Conservation (phyloP, 2,797 vertebrate genomes). For the Xiphophorus birchmanni region DNA sequence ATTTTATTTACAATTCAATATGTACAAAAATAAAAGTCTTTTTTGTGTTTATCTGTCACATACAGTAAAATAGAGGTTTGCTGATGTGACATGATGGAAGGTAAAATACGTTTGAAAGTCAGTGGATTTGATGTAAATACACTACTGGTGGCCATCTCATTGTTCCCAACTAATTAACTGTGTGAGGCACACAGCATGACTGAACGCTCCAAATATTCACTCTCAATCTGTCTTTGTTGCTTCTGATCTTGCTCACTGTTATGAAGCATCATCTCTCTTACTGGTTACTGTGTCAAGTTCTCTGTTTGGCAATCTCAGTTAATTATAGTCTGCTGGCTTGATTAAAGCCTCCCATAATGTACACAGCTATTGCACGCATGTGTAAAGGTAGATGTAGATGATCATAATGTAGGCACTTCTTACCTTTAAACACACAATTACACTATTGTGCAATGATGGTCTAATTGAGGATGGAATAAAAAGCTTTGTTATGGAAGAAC, state of each 20-base stretch:
- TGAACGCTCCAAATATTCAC: neutral
- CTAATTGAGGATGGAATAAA: neutral
- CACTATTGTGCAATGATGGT: neutral
- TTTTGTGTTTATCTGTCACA: neutral
- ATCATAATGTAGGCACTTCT: neutral
- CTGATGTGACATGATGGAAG: neutral
- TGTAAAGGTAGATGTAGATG: neutral
- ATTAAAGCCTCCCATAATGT: neutral
- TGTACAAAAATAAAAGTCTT: too few species aligned
- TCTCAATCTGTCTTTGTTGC: conserved; percentile 4
- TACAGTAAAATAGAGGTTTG: neutral
- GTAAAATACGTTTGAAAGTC: neutral
- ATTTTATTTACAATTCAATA: too few species aligned
- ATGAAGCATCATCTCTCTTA: conserved; percentile 3
- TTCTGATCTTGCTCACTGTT: neutral
- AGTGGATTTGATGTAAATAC: neutral
- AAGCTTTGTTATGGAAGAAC: too few species aligned
- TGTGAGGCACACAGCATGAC: conserved; percentile 1
- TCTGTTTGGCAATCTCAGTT: conserved; percentile 10
- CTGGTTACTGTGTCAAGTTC: neutral
- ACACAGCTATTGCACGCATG: neutral
- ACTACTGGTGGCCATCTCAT: too few species aligned
- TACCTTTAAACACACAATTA: neutral
- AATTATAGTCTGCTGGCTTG: conserved; percentile 2
- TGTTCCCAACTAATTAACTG: neutral